A percentile compares a stretch with the other conserved stretches of the same genome.
These are phyloP conservation scores for Botia kubotai DNA, from an alignment of 2,797 vertebrate genomes.

Conservation along the genomic window DNA sequence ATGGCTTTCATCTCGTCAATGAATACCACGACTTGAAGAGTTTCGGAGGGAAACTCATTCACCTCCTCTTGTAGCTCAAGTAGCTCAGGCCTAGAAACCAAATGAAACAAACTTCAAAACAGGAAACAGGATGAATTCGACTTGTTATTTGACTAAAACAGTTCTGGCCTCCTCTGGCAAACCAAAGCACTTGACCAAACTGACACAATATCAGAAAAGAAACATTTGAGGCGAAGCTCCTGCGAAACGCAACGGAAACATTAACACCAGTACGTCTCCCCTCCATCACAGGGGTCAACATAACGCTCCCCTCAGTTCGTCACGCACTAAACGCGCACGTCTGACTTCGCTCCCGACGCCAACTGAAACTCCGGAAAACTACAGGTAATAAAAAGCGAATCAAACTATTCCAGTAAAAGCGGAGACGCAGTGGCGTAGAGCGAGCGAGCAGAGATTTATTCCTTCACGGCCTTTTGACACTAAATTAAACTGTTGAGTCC, in stretches of 20 bases:
- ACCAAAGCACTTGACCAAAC: slow-evolving; percentile 4
- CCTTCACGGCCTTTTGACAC: slow-evolving; percentile 85
- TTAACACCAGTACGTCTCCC: neutral
- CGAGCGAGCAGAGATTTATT: slow-evolving; percentile 78
- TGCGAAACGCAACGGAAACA: no score
- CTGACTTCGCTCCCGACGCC: slow-evolving; percentile 1
- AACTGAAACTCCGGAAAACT: slow-evolving; percentile 22
- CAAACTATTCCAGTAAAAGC: slow-evolving; percentile 52
- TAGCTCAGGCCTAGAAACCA: slow-evolving; percentile 5
- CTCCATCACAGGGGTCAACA: slow-evolving; percentile 5
- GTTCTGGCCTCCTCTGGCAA: neutral
- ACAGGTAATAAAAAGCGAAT: slow-evolving; percentile 52
- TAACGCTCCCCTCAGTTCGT: neutral
- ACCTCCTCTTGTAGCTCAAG: slow-evolving; percentile 52
- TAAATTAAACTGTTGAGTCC: slow-evolving; percentile 88
- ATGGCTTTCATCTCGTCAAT: slow-evolving; percentile 68
- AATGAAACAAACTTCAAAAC: slow-evolving; percentile 19
- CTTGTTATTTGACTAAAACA: slow-evolving; percentile 1
- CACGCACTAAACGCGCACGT: neutral
- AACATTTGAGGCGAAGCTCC: no score
- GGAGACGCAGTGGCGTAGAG: slow-evolving; percentile 34
- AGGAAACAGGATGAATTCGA: slow-evolving; percentile 20
- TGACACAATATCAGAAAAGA: neutral
- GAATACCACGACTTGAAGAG: slow-evolving; percentile 62
- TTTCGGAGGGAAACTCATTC: slow-evolving; percentile 56